Evolutionary conservation across 1,140 invertebrate genomes (phyloP).

Genomic region (Cydia strobilella): DNA sequence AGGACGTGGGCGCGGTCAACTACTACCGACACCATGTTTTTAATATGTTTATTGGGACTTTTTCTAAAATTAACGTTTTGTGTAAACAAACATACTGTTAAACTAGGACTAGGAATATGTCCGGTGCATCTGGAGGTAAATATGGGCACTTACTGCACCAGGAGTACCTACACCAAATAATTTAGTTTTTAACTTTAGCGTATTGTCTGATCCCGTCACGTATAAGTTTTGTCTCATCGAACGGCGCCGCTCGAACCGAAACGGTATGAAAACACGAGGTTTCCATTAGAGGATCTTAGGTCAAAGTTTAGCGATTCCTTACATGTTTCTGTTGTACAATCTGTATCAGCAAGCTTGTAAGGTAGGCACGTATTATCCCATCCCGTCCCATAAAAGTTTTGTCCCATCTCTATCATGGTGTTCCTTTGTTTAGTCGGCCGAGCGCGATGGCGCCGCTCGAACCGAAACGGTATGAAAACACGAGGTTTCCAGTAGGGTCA

Average conservation of each 20-base stretch:
- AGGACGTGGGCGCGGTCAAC: slow-evolving; percentile 27
- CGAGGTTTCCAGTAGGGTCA: neutral
- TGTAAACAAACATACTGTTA: too few relatives aligned
- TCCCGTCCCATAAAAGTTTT: too few relatives aligned
- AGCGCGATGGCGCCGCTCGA: neutral
- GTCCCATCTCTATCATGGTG: neutral
- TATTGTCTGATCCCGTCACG: too few relatives aligned
- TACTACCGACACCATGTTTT: neutral
- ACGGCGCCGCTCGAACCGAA: slow-evolving; percentile 7
- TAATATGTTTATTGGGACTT: neutral
- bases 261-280: neutral
- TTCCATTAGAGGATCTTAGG: too few relatives aligned
- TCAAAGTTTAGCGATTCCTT: neutral
- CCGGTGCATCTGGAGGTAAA: too few relatives aligned
- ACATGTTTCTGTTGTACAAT: neutral
- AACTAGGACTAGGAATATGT: too few relatives aligned
- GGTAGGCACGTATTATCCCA: too few relatives aligned
- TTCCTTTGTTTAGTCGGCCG: neutral
- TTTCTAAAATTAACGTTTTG: neutral
- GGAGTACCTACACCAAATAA: too few relatives aligned
- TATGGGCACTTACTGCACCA: too few relatives aligned
- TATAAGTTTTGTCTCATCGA: too few relatives aligned
- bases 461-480: slow-evolving; percentile 1
- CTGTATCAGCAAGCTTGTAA: too few relatives aligned
- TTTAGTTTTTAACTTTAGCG: too few relatives aligned